Evolutionary conservation across 2,888 invertebrate genomes (phyloP).

Genomic region (Sclerodermus sp.): DNA sequence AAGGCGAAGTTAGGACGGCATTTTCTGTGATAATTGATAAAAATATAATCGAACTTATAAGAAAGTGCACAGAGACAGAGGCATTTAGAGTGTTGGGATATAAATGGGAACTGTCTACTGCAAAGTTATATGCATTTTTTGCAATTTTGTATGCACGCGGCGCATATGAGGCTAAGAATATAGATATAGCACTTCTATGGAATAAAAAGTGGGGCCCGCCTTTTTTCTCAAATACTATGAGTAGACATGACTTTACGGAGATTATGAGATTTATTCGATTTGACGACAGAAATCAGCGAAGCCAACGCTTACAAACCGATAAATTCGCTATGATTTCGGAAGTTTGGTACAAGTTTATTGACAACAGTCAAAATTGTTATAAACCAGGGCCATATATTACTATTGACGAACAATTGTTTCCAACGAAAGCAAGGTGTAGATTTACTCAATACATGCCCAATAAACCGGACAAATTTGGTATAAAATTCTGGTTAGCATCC

Average conservation of each 20-base stretch:
- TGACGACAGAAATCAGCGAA: constrained; percentile 9
- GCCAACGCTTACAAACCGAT: constrained; percentile 3
- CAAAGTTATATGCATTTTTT: constrained; percentile 8
- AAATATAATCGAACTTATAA: constrained; percentile 10
- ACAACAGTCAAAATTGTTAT: constrained; percentile 15
- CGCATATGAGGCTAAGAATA: constrained; percentile 11
- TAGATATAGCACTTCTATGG: constrained; percentile 21
- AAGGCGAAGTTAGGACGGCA: constrained; percentile 8
- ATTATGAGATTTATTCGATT: constrained; percentile 20
- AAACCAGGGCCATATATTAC: neutral
- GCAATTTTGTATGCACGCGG: constrained; percentile 11
- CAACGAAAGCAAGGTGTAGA: constrained; percentile 19
- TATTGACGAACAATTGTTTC: constrained; percentile 30
- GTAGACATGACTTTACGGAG: constrained; percentile 25
- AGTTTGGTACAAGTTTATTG: constrained; percentile 15
- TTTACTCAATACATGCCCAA: constrained; percentile 11
- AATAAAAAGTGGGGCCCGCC: constrained; percentile 28
- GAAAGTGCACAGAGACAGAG: constrained; percentile 13
- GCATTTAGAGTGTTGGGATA: constrained; percentile 7
- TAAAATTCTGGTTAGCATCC: constrained; percentile 6
- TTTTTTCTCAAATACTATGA: constrained; percentile 27
- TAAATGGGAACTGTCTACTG: constrained; percentile 4
- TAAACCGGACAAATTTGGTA: constrained; percentile 12
- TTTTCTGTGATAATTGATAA: constrained; percentile 15
- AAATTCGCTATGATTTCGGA: constrained; percentile 13